A percentile compares a stretch with the other conserved stretches of the same genome.
Evolutionary conservation across 2,797 vertebrate genomes (phyloP).

Genomic region (Alcedo atthis): DNA sequence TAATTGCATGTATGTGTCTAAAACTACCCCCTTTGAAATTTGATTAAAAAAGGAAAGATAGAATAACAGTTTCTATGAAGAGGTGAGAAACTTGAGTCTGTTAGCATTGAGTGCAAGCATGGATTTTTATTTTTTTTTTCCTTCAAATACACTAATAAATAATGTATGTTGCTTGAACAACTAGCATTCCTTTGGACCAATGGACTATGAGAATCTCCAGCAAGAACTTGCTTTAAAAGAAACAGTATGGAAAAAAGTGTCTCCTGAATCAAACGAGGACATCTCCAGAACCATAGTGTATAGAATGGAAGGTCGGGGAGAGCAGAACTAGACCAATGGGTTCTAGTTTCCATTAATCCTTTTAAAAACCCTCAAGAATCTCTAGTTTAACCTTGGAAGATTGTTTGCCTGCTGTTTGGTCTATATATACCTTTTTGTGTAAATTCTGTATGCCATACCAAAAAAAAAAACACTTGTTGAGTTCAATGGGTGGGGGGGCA

Average conservation of each 20-base stretch:
- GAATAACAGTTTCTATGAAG: not conserved
- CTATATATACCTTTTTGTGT: constrained; percentile 63
- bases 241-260: constrained; percentile 97
- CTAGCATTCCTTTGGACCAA: constrained; percentile 90
- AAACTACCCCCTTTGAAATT: not conserved
- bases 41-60: not conserved
- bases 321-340: constrained; percentile 80
- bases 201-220: constrained; percentile 99
- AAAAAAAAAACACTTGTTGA: constrained; percentile 52
- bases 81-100: constrained; percentile 60
- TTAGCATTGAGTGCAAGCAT: constrained; percentile 74
- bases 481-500: not conserved
- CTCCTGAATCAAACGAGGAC: constrained; percentile 94
- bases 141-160: constrained; percentile 87
- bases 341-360: constrained; percentile 70
- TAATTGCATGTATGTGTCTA: constrained; percentile 8
- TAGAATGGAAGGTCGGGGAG: constrained; percentile 93
- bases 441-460: constrained; percentile 67
- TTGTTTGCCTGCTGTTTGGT: constrained; percentile 67
- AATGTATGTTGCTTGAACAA: constrained; percentile 93
- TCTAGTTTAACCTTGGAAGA: constrained; percentile 70
- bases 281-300: constrained; percentile 97
- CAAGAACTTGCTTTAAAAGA: constrained; percentile 98
- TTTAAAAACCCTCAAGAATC: constrained; percentile 64
- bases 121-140: constrained; percentile 55